Percentiles rank a stretch among this genome's conserved stretches.
Evolutionary conservation across 1,140 invertebrate genomes (phyloP).

Genomic region (Heliconius himera): DNA sequence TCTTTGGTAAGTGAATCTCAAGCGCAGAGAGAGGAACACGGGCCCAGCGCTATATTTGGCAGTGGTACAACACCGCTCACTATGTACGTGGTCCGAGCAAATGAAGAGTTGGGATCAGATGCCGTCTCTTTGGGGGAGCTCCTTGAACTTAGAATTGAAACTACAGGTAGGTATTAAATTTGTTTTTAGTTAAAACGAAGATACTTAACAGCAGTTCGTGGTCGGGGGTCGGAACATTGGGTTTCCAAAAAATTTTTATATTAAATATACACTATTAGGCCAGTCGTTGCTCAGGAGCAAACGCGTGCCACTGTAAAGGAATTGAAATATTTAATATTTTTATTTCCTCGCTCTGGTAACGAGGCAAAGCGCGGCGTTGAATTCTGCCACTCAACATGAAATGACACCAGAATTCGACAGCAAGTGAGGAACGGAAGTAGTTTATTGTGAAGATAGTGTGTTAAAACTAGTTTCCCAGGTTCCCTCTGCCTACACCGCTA

Average conservation of each 20-base stretch:
- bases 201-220: too few species aligned
- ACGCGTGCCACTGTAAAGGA: too few species aligned
- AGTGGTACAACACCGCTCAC: constrained; percentile 52
- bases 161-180: constrained; percentile 48
- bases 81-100: constrained; percentile 74
- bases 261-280: too few species aligned
- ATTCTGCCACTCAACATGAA: background rate
- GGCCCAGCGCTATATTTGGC: constrained; percentile 61
- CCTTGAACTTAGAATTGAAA: constrained; percentile 74
- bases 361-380: background rate
- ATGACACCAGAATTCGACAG: background rate
- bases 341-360: background rate
- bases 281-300: too few species aligned
- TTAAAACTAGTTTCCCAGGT: background rate
- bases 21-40: constrained; percentile 40
- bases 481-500: too few species aligned
- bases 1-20: constrained; percentile 47
- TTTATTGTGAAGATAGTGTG: background rate
- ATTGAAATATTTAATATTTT: background rate
- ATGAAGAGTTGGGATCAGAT: constrained; percentile 43
- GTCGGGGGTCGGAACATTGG: too few species aligned
- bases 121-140: constrained; percentile 71
- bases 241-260: too few species aligned
- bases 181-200: too few species aligned
- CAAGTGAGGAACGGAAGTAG: too few species aligned